These are phyloP conservation scores for Tychaedon coryphoeus DNA, from an alignment of 2,113 vertebrate species.

Conservation along the genomic window DNA sequence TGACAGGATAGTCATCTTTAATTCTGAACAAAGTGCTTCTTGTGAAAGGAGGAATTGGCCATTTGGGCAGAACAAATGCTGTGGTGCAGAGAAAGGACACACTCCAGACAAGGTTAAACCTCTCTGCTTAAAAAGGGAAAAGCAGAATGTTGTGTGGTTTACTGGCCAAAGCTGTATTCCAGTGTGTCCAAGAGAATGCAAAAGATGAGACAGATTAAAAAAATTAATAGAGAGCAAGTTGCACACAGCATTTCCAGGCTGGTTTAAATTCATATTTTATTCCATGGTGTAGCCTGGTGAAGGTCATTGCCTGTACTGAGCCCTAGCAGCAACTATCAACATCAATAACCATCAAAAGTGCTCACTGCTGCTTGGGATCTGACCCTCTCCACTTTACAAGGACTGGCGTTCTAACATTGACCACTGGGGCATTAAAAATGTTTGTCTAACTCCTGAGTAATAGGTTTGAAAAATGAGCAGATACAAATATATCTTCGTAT, in stretches of 20 bases:
- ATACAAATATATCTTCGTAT: not conserved
- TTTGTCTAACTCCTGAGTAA: not conserved
- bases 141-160: not conserved
- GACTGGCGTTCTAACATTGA: not conserved
- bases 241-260: not conserved
- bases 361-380: not conserved
- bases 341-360: not conserved
- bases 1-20: not conserved
- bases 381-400: not conserved
- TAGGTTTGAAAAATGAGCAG: not conserved
- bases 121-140: not conserved
- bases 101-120: not conserved
- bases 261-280: not conserved
- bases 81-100: not conserved
- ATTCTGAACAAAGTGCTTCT: not conserved
- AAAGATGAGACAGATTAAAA: not conserved
- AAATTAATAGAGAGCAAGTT: not conserved
- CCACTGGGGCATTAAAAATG: not conserved
- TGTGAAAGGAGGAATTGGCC: not conserved
- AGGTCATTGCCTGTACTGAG: not conserved
- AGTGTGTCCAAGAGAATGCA: not conserved
- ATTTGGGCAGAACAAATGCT: not conserved
- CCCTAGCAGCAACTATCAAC: not conserved
- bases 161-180: not conserved
- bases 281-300: not conserved